These are phyloP conservation scores for Callionymus lyra DNA, from an alignment of 2,113 vertebrate species.

Conservation along the genomic window DNA sequence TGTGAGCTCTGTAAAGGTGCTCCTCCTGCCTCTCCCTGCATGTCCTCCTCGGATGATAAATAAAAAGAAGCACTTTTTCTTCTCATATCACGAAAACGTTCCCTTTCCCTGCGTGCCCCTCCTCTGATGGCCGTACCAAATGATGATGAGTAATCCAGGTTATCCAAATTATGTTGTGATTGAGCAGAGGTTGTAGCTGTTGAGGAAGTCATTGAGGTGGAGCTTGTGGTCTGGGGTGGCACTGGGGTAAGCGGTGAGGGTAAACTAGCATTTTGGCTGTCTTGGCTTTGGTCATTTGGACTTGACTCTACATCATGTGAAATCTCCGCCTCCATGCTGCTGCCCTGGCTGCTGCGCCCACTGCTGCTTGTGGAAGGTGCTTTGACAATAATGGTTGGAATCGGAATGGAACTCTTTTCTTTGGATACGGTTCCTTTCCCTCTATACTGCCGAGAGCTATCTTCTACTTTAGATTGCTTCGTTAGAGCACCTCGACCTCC, in stretches of 20 bases:
- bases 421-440: slow-evolving; percentile 46
- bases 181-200: slow-evolving; percentile 25
- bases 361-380: slow-evolving; percentile 90
- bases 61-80: slow-evolving; percentile 82
- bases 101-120: slow-evolving; percentile 73
- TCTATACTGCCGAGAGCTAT: slow-evolving; percentile 46
- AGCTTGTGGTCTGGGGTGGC: slow-evolving; percentile 51
- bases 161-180: slow-evolving; percentile 49
- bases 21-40: slow-evolving; percentile 55
- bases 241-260: slow-evolving; percentile 66
- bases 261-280: slow-evolving; percentile 46
- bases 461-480: slow-evolving; percentile 85
- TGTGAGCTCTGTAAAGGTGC: slow-evolving; percentile 46
- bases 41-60: slow-evolving; percentile 79
- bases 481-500: slow-evolving; percentile 79
- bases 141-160: slow-evolving; percentile 73
- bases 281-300: slow-evolving; percentile 25
- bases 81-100: slow-evolving; percentile 80
- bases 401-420: slow-evolving; percentile 87
- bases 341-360: slow-evolving; percentile 85
- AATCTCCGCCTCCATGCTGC: slow-evolving; percentile 78
- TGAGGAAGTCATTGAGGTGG: slow-evolving; percentile 64
- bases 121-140: slow-evolving; percentile 67
- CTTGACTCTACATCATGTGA: slow-evolving; percentile 47
- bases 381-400: slow-evolving; percentile 89